These are phyloP conservation scores for Gnathonemus longibarbis DNA, from an alignment of 2,113 vertebrate genomes.

Conservation along the genomic window DNA sequence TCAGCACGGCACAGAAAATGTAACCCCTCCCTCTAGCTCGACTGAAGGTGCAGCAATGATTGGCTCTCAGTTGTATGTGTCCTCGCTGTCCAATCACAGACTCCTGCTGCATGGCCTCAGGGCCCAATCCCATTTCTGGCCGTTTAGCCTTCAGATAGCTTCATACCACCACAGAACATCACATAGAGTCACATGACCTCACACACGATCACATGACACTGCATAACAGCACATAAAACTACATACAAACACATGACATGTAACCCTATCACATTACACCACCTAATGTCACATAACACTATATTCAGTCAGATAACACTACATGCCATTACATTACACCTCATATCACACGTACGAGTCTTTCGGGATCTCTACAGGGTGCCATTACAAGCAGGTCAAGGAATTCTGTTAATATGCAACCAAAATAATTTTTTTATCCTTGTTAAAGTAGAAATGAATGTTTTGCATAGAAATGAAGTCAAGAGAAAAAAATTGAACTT, in stretches of 20 bases:
- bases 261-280: not conserved
- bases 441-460: not conserved
- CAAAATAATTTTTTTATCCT: not conserved
- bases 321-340: not conserved
- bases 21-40: not conserved
- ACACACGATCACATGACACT: not conserved
- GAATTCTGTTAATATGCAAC: not conserved
- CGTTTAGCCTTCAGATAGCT: not conserved
- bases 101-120: not conserved
- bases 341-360: not conserved
- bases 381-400: not conserved
- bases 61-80: not conserved
- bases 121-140: too few relatives aligned
- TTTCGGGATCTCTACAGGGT: not conserved
- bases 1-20: not conserved
- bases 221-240: not conserved
- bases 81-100: not conserved
- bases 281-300: not conserved
- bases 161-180: not conserved
- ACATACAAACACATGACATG: not conserved
- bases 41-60: not conserved
- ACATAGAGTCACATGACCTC: not conserved
- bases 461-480: not conserved
- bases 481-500: not conserved
- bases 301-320: not conserved